These are phyloP conservation scores for Agrotis clavis DNA, from an alignment of 2,888 invertebrate species.

Conservation along the genomic window DNA sequence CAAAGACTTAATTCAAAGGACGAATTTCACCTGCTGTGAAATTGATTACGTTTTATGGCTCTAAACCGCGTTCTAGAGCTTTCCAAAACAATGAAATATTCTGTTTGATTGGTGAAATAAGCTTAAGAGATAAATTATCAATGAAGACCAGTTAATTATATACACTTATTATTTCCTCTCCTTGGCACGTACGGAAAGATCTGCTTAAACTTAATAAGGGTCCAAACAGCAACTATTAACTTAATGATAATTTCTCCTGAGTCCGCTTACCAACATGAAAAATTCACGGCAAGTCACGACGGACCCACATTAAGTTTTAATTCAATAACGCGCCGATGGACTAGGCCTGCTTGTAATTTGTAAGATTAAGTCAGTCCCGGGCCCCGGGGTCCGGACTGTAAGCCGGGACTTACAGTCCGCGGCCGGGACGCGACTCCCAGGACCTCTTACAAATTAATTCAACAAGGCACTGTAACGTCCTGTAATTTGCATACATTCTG, in stretches of 20 bases:
- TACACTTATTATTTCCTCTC: neutral
- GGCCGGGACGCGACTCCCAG: conserved; percentile 56
- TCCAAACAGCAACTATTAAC: conserved; percentile 47
- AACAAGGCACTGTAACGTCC: conserved; percentile 64
- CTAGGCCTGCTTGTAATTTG: conserved; percentile 70
- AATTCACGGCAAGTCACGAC: conserved; percentile 52
- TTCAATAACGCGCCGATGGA: conserved; percentile 71
- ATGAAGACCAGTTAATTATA: neutral
- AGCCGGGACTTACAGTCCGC: conserved; percentile 63
- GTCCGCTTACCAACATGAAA: conserved; percentile 55
- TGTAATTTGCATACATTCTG: conserved; percentile 70
- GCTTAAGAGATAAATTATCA: neutral
- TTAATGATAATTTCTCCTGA: conserved; percentile 37
- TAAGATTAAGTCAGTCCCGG: conserved; percentile 67
- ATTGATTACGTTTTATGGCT: too few relatives aligned
- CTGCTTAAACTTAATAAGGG: conserved; percentile 29
- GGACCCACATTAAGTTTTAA: conserved; percentile 67
- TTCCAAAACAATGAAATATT: too few relatives aligned
- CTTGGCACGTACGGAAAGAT: neutral
- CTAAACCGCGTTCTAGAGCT: too few relatives aligned
- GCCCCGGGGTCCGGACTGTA: conserved; percentile 57
- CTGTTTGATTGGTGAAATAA: neutral
- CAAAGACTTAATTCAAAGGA: neutral
- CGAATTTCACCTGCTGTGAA: too few relatives aligned
- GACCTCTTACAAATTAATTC: conserved; percentile 74